These are phyloP conservation scores for Elephantulus edwardii DNA, from an alignment of 2,113 vertebrate species.

Conservation along the genomic window DNA sequence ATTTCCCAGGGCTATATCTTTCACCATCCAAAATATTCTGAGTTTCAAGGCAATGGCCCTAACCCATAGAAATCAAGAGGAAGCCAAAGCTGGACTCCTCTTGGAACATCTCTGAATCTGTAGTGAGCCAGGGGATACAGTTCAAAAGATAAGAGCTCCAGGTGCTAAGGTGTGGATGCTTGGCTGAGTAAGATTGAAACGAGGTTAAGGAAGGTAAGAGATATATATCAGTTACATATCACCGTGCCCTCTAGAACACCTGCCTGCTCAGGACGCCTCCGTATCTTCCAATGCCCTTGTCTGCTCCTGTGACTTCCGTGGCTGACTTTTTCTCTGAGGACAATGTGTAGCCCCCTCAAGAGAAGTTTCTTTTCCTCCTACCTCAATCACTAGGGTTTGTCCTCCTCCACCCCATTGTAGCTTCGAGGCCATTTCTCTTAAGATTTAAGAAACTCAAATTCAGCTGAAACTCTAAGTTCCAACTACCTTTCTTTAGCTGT, in stretches of 20 bases:
- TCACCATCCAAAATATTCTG: not conserved
- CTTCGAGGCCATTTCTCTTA: not conserved
- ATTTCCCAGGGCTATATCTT: not conserved
- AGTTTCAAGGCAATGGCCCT: conserved; percentile 41
- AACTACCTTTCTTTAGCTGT: not conserved
- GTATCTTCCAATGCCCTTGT: not conserved
- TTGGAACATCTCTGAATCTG: conserved; percentile 47
- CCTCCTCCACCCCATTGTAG: not conserved
- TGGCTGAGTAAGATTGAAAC: conserved; percentile 38
- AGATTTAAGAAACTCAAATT: not conserved
- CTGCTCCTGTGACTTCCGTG: not conserved
- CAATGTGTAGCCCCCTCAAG: no score
- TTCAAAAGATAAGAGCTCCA: conserved; percentile 64
- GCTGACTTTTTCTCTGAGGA: not conserved
- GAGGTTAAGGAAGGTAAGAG: conserved; percentile 53
- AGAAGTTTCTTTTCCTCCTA: not conserved
- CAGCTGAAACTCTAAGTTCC: not conserved
- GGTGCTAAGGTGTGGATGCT: conserved; percentile 55
- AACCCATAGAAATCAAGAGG: not conserved
- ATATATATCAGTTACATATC: conserved; percentile 12
- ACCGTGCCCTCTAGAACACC: not conserved
- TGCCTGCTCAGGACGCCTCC: not conserved
- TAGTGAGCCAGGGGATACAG: conserved; percentile 39
- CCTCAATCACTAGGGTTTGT: not conserved
- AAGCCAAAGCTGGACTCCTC: not conserved